Conservation (phyloP, 2,797 vertebrate genomes). For the Danionella dracula region DNA sequence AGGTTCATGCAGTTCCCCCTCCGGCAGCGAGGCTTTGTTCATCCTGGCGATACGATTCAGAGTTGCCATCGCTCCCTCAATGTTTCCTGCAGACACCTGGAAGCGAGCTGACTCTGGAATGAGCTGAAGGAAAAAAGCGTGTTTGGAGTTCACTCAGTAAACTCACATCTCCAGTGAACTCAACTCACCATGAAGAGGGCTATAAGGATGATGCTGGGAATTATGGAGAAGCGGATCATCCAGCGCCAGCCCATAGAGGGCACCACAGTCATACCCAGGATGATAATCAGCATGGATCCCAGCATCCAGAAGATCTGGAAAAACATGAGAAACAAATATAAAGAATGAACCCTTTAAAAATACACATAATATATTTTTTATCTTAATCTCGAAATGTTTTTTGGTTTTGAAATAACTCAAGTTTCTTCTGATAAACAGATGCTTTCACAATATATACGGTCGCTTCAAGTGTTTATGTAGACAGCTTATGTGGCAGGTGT, state of each 20-base stretch:
- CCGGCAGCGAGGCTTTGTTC: slow-evolving; percentile 70
- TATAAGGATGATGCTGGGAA: slow-evolving; percentile 82
- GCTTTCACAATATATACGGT: too few relatives aligned
- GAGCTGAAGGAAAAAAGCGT: slow-evolving; percentile 72
- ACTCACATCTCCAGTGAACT: background rate
- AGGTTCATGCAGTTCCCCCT: slow-evolving; percentile 73
- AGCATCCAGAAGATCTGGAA: slow-evolving; percentile 87
- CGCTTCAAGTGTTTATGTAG: too few relatives aligned
- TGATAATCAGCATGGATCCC: slow-evolving; percentile 86
- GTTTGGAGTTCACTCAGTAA: background rate
- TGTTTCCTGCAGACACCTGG: slow-evolving; percentile 79
- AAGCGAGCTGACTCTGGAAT: slow-evolving; percentile 89
- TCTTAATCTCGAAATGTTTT: too few relatives aligned
- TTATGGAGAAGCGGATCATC: slow-evolving; percentile 84
- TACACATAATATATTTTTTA: too few relatives aligned
- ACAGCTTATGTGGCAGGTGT: too few relatives aligned
- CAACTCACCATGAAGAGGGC: slow-evolving; percentile 78
- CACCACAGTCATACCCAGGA: slow-evolving; percentile 81
- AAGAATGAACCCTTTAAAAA: too few relatives aligned
- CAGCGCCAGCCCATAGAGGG: slow-evolving; percentile 89
- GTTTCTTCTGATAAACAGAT: too few relatives aligned
- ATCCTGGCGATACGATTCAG: slow-evolving; percentile 76
- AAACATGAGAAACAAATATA: background rate
- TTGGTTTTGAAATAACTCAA: too few relatives aligned
- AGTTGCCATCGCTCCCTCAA: slow-evolving; percentile 66